phyloP scores from a whole-genome alignment of 2,888 invertebrate species.

The Micoletzkya japonica region DNA sequence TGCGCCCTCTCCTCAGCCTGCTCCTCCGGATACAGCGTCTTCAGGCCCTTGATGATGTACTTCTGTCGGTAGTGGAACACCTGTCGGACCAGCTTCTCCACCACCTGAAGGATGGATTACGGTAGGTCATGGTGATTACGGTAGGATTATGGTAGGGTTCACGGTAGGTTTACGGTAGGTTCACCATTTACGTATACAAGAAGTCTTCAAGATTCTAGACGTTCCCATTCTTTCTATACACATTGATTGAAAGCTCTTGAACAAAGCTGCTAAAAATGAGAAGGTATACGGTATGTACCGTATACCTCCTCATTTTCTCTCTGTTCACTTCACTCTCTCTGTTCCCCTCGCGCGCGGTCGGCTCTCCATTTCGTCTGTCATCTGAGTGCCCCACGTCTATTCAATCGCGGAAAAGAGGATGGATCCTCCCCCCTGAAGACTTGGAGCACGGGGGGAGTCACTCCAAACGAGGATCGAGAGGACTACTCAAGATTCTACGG shows the following conservation, averaged over 20 bases:
- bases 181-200: background rate
- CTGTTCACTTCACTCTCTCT: no score
- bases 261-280: background rate
- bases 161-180: no score
- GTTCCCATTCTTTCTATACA: background rate
- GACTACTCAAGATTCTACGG: no score
- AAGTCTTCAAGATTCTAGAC: background rate
- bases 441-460: no score
- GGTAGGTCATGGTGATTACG: background rate
- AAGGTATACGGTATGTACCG: no score
- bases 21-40: constrained; percentile 58
- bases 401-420: no score
- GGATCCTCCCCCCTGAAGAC: no score
- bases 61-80: constrained; percentile 88
- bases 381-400: no score
- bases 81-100: constrained; percentile 85
- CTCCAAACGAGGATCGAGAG: no score
- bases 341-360: no score
- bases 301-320: no score
- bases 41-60: constrained; percentile 67
- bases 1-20: constrained; percentile 51
- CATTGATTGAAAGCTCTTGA: background rate
- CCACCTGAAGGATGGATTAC: constrained; percentile 66
- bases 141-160: background rate
- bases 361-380: no score